These are phyloP conservation scores for Acropora tenuis DNA, from an alignment of 64 coral and sea anemone genomes.

Conservation along the genomic window DNA sequence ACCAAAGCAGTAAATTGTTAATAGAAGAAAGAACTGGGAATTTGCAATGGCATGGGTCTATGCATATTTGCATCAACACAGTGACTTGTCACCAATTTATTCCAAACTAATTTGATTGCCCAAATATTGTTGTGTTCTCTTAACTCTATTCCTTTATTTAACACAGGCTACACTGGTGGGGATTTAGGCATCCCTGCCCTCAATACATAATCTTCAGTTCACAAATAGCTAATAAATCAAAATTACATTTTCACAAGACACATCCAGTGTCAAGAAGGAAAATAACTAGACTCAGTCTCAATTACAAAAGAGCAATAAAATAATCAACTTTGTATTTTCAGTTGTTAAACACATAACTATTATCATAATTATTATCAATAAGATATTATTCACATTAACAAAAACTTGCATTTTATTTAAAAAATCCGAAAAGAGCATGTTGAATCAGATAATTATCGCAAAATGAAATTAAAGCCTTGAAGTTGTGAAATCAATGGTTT, in stretches of 20 bases:
- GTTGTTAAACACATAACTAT: not conserved
- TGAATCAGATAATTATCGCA: not conserved
- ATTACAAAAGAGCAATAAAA: not conserved
- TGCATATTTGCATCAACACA: too few species aligned
- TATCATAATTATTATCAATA: not conserved
- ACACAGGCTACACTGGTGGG: too few species aligned
- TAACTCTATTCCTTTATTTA: too few species aligned
- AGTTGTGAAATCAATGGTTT: too few species aligned
- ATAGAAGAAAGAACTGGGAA: too few species aligned
- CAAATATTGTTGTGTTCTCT: too few species aligned
- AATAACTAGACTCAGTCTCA: not conserved
- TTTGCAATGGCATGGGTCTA: too few species aligned
- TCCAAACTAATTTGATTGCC: too few species aligned
- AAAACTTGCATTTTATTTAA: not conserved
- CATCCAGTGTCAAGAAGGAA: not conserved
- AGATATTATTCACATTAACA: not conserved
- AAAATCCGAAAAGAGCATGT: too few species aligned
- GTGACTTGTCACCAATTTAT: too few species aligned
- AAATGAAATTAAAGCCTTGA: too few species aligned
- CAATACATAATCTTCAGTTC: not conserved
- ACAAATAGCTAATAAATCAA: not conserved
- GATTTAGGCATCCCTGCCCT: not conserved
- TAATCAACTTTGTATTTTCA: slow-evolving; percentile 7
- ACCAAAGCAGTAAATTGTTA: too few species aligned
- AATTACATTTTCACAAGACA: slow-evolving; percentile 9